Evolutionary conservation across 2,113 vertebrate species (phyloP), one percentile per base, ranked within the genome.

Genomic region (Oophaga pumilio): DNA sequence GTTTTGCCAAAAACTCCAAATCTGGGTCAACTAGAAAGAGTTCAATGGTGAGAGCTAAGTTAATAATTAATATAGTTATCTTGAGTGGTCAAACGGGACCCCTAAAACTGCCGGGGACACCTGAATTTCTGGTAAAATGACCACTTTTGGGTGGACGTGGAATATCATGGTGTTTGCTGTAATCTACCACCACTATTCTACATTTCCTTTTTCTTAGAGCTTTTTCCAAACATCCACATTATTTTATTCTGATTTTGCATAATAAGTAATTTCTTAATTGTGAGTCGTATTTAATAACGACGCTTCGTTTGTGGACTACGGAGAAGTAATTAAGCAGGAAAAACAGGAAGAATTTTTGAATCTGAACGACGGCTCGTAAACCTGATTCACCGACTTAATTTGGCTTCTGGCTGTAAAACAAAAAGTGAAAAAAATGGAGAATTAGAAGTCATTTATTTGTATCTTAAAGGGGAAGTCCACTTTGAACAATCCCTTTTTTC

Each of bases 321-420:
- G 33, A 76, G 20, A 52, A 50, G 43, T 76, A 22, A 76, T 76
- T 52, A 76, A 76, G 52, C 52, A 52, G 43, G 18, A 76, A 76
- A 76, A 52, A 76, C 8, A 52, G 12, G 11, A 12, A 50, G 14
- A 22, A 52, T 52, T 52, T n/a, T 52, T 12, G 10, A 20, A 3
- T n/a, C 43, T 52, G 74, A 50, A 20, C 43, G 43, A 52, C 7
- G 49, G 43, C 20, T 52, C 43, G n/a, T 76, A 76, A 76, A 76
- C 43, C 74, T 76, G 74, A 76, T 50, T 76, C 74, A 76, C 49
- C 11, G 74, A 52, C 33, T n/a, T 52, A 2, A 76, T 76, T 76
- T 76, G 49, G 74, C 20, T 76, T 56, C 52, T 13, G n/a, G 12
- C 14, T 26, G 50, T 56, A 53, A 53, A 78, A 78, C 14, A 26